Conservation (phyloP, 2,888 invertebrate species). For the Metallyticus violacea region DNA sequence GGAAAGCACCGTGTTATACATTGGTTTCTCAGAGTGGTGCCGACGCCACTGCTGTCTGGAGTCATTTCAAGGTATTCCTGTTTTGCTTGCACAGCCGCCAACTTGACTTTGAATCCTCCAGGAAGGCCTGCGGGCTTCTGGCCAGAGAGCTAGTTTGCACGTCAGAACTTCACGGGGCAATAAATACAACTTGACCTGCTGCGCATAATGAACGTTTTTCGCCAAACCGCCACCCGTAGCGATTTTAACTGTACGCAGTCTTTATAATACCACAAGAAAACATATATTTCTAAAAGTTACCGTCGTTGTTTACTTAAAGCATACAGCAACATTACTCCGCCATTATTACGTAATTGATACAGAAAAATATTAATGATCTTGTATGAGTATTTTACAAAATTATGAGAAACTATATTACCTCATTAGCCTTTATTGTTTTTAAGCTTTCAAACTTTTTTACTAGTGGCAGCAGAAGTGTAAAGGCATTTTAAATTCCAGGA, state of each 20-base stretch:
- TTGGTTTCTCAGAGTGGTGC: too few relatives aligned
- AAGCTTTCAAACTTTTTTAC: too few relatives aligned
- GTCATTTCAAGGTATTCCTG: neutral
- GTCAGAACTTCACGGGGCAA: neutral
- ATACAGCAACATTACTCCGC: too few relatives aligned
- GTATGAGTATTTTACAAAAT: too few relatives aligned
- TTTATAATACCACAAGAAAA: neutral
- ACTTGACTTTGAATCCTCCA: neutral
- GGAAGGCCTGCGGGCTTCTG: neutral
- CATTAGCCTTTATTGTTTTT: too few relatives aligned
- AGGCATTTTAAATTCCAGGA: too few relatives aligned
- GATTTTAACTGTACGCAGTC: neutral
- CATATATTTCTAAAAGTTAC: too few relatives aligned
- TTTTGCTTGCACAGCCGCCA: neutral
- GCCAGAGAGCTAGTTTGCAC: neutral
- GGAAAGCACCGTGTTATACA: neutral
- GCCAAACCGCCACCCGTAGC: neutral
- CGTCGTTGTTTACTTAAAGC: too few relatives aligned
- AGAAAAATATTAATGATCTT: too few relatives aligned
- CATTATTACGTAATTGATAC: too few relatives aligned
- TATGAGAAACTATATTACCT: too few relatives aligned
- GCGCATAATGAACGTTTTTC: neutral
- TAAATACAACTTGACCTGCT: neutral
- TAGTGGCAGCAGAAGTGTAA: too few relatives aligned
- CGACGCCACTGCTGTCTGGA: neutral